Evolutionary conservation across 1,140 invertebrate genomes (phyloP).

Genomic region (Diabrotica virgifera): DNA sequence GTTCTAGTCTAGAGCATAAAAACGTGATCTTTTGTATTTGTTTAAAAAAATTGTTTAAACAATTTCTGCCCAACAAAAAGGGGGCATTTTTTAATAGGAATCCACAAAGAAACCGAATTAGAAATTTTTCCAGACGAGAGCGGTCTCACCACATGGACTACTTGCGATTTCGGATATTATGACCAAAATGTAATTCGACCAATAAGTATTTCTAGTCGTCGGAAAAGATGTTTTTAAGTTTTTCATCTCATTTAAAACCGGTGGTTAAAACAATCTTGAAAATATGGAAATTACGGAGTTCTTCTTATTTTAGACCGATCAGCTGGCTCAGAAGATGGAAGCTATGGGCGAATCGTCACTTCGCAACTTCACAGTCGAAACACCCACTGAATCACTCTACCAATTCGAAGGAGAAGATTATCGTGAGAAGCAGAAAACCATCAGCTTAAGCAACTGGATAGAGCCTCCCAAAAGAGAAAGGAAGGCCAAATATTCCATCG

Average conservation of each 20-base stretch:
- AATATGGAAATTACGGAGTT: neutral
- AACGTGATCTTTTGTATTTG: too few relatives aligned
- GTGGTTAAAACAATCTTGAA: neutral
- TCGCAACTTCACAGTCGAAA: conserved; percentile 94
- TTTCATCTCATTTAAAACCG: neutral
- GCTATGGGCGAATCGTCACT: conserved; percentile 88
- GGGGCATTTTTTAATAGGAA: too few relatives aligned
- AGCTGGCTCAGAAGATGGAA: conserved; percentile 90
- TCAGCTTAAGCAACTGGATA: conserved; percentile 90
- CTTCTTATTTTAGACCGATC: conserved; percentile 64
- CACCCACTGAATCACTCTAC: conserved; percentile 83
- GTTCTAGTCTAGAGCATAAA: too few relatives aligned
- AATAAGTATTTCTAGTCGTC: too few relatives aligned
- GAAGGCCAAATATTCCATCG: conserved; percentile 98
- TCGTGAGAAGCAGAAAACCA: conserved; percentile 83
- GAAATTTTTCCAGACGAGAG: too few relatives aligned
- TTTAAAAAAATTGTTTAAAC: too few relatives aligned
- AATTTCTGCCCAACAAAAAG: too few relatives aligned
- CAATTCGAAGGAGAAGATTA: conserved; percentile 94
- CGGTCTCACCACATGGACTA: too few relatives aligned
- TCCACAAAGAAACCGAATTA: too few relatives aligned
- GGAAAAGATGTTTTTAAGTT: too few relatives aligned
- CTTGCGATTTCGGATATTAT: too few relatives aligned
- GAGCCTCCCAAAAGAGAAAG: conserved; percentile 98
- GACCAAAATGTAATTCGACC: too few relatives aligned